Evolutionary conservation across 2,888 invertebrate species (phyloP), one percentile per base, ranked within the genome.

Genomic region (Tethea ocularis): DNA sequence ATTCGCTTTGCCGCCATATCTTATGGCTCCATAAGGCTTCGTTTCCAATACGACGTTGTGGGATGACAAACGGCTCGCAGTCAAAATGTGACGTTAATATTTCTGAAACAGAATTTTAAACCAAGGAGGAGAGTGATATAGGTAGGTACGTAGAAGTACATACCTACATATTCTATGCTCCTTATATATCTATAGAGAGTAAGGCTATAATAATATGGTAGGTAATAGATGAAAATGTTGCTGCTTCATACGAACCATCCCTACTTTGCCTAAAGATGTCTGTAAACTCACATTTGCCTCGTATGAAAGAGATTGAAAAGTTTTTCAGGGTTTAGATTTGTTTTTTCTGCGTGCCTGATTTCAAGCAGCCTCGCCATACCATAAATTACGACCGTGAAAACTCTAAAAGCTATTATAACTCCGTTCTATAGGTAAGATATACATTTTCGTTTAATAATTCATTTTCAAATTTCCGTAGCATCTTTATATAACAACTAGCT

Each of bases 381-480:
- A 84, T 86, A 83, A 86, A 83, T 86, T 83, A 84, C 83, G 75
- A 72, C 74, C 68, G 73, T 72, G 74, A 80, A 83, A 84, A 82
- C 76, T 84, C 83, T 79, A 71, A 70, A 82, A 81, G 78, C 77
- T 79, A 78, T 81, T 20, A 46, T 46, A 41, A 46, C 46, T 46
- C 46, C 20, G 46, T 2, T 20, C 20, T 6, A 17, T 46, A 20
- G 1, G 20, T 20, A 46, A 20, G 1, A 10, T 20, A 46, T 46
- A 20, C 8, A 20, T 10, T 20, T 46, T 38, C 6, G 38, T 38
- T n/a, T 5, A 3, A 38, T n/a, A n/a, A 38, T 38, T 38, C 10
- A n/a, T n/a, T n/a, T 38, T n/a, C 4, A 10, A 38, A 5, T 38
- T 38, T n/a, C n/a, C n/a, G n/a, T 7, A 6, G 15, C 36, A 3